A percentile compares a stretch with the other conserved stretches of the same genome.
These are phyloP conservation scores for Centrocercus urophasianus DNA, from an alignment of 2,113 vertebrate species.

Conservation along the genomic window DNA sequence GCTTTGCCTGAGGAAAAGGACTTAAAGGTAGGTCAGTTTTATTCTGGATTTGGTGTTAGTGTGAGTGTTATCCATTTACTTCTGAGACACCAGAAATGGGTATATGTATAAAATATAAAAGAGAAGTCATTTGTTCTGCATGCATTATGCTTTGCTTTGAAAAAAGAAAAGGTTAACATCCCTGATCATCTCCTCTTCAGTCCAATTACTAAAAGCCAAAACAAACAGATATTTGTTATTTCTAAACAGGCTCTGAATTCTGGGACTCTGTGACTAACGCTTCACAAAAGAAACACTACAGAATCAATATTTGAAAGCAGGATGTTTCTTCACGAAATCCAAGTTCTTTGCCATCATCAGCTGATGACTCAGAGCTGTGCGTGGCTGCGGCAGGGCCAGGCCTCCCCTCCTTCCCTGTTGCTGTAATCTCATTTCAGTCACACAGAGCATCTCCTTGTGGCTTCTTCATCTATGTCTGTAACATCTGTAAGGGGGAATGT, in stretches of 20 bases:
- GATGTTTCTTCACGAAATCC: background rate
- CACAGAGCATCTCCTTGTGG: background rate
- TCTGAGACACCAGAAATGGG: background rate
- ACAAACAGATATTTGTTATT: background rate
- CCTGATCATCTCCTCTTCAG: background rate
- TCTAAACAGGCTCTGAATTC: background rate
- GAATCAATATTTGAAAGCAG: background rate
- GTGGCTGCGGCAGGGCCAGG: constrained; percentile 28
- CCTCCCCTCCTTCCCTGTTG: background rate
- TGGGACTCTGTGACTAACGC: background rate
- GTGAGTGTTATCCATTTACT: background rate
- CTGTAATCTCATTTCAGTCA: background rate
- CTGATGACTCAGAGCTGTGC: constrained; percentile 39
- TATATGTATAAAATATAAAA: background rate
- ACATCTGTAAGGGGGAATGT: background rate
- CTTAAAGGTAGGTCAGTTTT: background rate
- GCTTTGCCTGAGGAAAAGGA: background rate
- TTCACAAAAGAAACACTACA: background rate
- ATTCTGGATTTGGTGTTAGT: background rate
- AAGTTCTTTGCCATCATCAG: constrained; percentile 6
- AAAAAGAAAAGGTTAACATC: background rate
- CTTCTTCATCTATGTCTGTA: background rate
- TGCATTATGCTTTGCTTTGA: background rate
- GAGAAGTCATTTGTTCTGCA: background rate
- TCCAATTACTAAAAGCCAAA: background rate